Base-by-base conservation (phyloP, 2,888 invertebrate species). In the Drosophila birchii region DNA sequence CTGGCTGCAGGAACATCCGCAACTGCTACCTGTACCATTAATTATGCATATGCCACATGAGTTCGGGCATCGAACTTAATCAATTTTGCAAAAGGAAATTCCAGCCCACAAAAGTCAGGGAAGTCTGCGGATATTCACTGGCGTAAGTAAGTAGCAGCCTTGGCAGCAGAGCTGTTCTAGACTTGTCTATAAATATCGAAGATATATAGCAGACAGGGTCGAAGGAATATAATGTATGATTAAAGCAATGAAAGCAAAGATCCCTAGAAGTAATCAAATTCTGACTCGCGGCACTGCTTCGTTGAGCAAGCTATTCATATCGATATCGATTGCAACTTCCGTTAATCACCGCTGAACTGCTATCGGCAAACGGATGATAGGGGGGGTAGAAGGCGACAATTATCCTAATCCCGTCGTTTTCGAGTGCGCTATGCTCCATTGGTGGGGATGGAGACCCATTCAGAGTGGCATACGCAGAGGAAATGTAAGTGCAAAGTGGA, bases 401-500 rank as follows among this genome's bases (percentile, higher is more conserved):
- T 66, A 55, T 67, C 55, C 67, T 57, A 55, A 55, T 55, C 68
- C 53, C 36, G 44, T 8, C 43, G 34, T 26, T 61, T 34, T 34
- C 43, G 12, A 20, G 16, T 7, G 11, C 16, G 8, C 34, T 6
- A 11, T 16, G 32, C 47, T n/a, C 12, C 18, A 14, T 26, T 23
- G 36, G 34, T 26, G 34, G 34, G 34, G 36, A n/a, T n/a, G 23
- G 36, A 36, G 34, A 23, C 1, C 55, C 59, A 16, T 12, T 18
- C 49, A 12, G 18, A 32, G 47, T 18, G 47, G 34, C 34, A 20
- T 14, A 14, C 51, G 51, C 34, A 45, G 64, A 67, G 67, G 64
- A 68, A 57, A 41, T 70, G 71, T 34, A 41, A 68, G 57, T 68
- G 70, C 58, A 41, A 36, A 68, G 70, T 57, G 58, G 71, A 57